Base-by-base conservation (phyloP, 2,797 vertebrate genomes). In the Clamator glandarius region DNA sequence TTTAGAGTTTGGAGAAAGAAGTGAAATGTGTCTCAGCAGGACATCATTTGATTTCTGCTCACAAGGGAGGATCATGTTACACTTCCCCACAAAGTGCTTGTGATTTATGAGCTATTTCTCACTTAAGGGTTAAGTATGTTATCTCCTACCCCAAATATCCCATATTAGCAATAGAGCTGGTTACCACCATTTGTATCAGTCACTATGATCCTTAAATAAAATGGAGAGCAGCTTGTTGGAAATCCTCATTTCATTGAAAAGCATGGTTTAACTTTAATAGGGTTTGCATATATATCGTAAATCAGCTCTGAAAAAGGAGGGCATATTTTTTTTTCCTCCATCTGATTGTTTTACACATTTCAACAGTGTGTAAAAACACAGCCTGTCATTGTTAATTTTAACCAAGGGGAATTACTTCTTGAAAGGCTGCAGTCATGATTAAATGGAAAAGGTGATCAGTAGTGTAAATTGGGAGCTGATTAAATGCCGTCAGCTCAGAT, bases 81-180 rank as follows among this genome's bases (percentile, higher is more conserved):
- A 84, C 78, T 96, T 94, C 67, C 77, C 51, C 42, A 88, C 73
- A 78, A 94, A 82, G 82, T 73, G 74, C 69, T 89, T 69, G 72
- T 95, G 95, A 97, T 97, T 97, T 96, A 97, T 95, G 95, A 95
- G 93, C 96, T 93, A 90, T 95, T 94, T 97, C 89, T 96, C 94
- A 90, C 87, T 82, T 93, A 87, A 82, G 90, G 94, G 96, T 95
- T 97, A 96, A 96, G 91, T 64, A 67, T 72, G 94, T 95, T 96
- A 93, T 94, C 93, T 96, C 91, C 80, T 81, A 83, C 89, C 87
- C 93, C 95, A 94, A 95, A 89, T 79, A 79, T 61, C 72, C 86
- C 92, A 67, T 93, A 86, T 95, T 95, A 93, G 84, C 74, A 83
- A 87, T 70, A 80, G 87, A 93, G 84, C 94, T 78, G 81, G 89